phyloP scores from a whole-genome alignment of 2,113 vertebrate genomes.

The Nannospalax galili region DNA sequence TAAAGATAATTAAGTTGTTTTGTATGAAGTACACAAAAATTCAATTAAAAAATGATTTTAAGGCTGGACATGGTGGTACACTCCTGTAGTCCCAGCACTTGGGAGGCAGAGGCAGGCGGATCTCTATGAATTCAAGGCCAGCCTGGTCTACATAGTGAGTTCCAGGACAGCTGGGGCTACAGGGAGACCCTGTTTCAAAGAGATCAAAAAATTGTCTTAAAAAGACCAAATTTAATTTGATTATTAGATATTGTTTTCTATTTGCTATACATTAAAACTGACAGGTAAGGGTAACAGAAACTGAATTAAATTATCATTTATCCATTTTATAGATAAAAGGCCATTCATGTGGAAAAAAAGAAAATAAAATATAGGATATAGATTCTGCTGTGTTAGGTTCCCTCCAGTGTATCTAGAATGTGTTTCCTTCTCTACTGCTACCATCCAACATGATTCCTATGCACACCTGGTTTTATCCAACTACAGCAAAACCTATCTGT shows the following conservation, averaged over 20 bases:
- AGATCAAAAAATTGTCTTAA: too few relatives aligned
- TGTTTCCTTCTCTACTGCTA: neutral
- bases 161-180: too few relatives aligned
- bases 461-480: neutral
- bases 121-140: too few relatives aligned
- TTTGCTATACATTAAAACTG: neutral
- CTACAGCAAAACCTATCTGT: neutral
- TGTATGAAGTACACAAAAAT: too few relatives aligned
- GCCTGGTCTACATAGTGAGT: too few relatives aligned
- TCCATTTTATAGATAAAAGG: neutral
- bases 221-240: too few relatives aligned
- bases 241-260: constrained; percentile 16
- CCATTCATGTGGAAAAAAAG: neutral
- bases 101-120: too few relatives aligned
- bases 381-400: neutral
- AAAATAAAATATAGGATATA: neutral
- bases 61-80: too few relatives aligned
- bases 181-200: too few relatives aligned
- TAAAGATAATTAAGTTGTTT: too few relatives aligned
- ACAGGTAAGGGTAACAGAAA: neutral
- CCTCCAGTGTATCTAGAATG: neutral
- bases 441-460: neutral
- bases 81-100: too few relatives aligned
- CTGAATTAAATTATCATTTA: constrained; percentile 22
- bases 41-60: too few relatives aligned